Evolutionary conservation across 1,140 invertebrate genomes (phyloP).

Genomic region (Oreohelix idahoensis): DNA sequence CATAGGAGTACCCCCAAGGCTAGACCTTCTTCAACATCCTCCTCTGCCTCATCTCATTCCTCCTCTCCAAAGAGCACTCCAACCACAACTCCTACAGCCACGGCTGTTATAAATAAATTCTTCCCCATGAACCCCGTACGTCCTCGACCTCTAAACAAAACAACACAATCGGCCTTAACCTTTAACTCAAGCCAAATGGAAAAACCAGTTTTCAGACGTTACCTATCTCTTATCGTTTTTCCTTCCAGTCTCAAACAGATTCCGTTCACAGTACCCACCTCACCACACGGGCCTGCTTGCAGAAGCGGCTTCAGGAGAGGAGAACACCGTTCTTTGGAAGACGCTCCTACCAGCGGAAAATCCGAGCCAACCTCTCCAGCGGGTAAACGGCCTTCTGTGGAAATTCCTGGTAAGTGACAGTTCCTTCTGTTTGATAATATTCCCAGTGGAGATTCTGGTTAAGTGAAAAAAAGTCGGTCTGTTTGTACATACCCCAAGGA

Average conservation of each 20-base stretch:
- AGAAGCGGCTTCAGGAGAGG: conserved; percentile 40
- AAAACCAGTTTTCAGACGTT: conserved; percentile 47
- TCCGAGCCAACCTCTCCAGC: conserved; percentile 64
- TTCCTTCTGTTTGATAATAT: no score
- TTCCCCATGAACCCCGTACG: neutral
- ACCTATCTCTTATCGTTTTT: conserved; percentile 62
- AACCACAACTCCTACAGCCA: neutral
- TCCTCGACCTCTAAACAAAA: neutral
- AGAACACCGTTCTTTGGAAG: conserved; percentile 46
- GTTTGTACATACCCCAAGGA: no score
- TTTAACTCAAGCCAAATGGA: conserved; percentile 12
- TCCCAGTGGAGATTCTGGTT: no score
- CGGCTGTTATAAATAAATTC: neutral
- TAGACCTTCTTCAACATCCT: neutral
- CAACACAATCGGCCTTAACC: neutral
- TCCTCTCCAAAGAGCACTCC: neutral
- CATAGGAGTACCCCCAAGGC: neutral
- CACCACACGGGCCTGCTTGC: conserved; percentile 29
- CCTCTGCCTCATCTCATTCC: neutral
- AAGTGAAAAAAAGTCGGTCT: no score
- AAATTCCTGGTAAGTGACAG: conserved; percentile 67
- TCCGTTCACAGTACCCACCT: conserved; percentile 65
- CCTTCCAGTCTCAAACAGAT: conserved; percentile 68
- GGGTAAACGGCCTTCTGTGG: conserved; percentile 64
- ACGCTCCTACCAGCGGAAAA: conserved; percentile 44